Base-by-base conservation (phyloP, 2,888 invertebrate genomes). In the Molanna angustata region DNA sequence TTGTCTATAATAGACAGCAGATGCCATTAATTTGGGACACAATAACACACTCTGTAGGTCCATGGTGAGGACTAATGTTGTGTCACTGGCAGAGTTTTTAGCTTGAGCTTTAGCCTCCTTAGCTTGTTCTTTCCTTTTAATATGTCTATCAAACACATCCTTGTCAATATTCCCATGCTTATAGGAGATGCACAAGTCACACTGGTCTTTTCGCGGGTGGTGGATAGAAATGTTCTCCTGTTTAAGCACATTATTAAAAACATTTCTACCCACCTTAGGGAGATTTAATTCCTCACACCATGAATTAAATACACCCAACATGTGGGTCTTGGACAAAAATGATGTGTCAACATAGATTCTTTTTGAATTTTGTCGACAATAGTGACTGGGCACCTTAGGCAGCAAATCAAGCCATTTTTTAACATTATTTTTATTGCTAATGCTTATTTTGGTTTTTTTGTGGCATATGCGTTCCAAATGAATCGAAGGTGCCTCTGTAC, bases 181-280 rank as follows among this genome's bases (percentile, higher is more conserved):
- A 42, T n/a, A 32, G 39, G 11, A 9, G 7, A 3, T 21, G 27
- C 50, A 53, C 11, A 37, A 20, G 17, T 53, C 54, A 11, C 51
- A 53, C 27, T 53, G 54, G 33, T 53, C 42, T 35, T 53, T 52
- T 19, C 50, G 18, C 33, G 44, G 35, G 9, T 43, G 27, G 37
- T 53, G 54, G 17, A 49, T 53, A 17, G 32, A 27, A 19, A 43
- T 35, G 16, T 45, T 42, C 40, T 43, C 18, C 4, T 21, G 4
- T 16, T 42, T 22, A 22, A 42, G 27, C 21, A 42, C 22, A 6
- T 42, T 22, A 2, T 27, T 42, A 19, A 42, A 22, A 3, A 42
- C n/a, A 16, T 40, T 40, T 40, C 40, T 40, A 40, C 17, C 17
- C 40, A 18, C 40, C n/a, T 16, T 40, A 11, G 20, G 40, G 19